Evolutionary conservation across 1,140 invertebrate species (phyloP), one percentile per base, ranked within the genome.

Genomic region (Grapholita molesta): DNA sequence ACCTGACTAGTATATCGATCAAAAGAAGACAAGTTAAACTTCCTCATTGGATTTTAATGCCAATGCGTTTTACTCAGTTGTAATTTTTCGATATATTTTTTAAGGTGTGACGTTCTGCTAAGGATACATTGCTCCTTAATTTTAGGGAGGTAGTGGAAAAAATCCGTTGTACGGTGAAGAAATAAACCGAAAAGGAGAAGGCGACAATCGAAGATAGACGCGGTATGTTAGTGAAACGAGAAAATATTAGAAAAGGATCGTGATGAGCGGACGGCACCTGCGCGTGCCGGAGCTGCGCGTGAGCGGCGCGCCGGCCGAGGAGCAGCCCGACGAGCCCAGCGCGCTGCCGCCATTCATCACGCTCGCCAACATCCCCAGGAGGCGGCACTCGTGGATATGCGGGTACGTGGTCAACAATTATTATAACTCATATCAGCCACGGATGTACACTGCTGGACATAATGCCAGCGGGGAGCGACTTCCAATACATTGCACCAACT

Each of bases 301-400:
- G 69, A 84, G 86, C 64, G 88, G 89, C 8, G 86, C 83, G 42
- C 82, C 81, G 9, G 73, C 68, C 6, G 76, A 84, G 67, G 85
- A 88, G 15, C 84, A 89, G 52, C 61, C 64, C 2, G 87, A 89
- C 57, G 79, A 87, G 0, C 85, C 86, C 0, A 57, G 85, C 0
- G 84, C 85, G 6, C 68, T 91, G 33, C 89, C 88, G 18, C 89
- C 88, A 11, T 90, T 90, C 57, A 86, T 91, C 33, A 89, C 88
- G 3, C 81, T 91, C 18, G 80, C 88, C 2, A 77, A 79, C 1
- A 91, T 91, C 79, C 89, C 89, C 21, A 77, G 89, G 53, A 77
- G 89, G 6, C 73, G 89, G 48, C 89, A 91, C 42, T 91, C 88
- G 11, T 91, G 89, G 89, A 91, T 91, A 76, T 91, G 89, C 70